phyloP scores from a whole-genome alignment of 2,797 vertebrate species.

The Sciurus vulgaris region DNA sequence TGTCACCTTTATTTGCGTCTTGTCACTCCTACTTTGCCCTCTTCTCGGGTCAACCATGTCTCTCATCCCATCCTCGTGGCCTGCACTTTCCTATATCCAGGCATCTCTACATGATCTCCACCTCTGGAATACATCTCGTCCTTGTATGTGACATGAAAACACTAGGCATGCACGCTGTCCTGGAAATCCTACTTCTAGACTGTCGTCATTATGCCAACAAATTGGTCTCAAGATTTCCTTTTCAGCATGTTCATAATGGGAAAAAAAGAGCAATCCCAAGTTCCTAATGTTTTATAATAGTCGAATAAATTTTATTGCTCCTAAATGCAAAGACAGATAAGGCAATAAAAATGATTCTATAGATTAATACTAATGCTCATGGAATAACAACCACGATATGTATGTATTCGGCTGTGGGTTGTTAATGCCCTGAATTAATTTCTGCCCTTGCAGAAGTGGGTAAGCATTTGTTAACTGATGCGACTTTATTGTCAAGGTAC shows the following conservation, averaged over 20 bases:
- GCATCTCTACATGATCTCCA: background rate
- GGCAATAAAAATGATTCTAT: conserved; percentile 21
- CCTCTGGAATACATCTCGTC: background rate
- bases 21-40: background rate
- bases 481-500: conserved; percentile 21
- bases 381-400: too few species aligned
- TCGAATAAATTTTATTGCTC: background rate
- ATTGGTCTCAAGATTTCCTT: conserved; percentile 9
- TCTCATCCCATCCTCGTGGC: too few species aligned
- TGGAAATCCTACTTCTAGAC: background rate
- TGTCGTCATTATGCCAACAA: background rate
- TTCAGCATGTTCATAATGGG: background rate
- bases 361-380: background rate
- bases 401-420: background rate
- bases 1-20: background rate
- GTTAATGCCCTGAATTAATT: background rate
- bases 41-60: background rate
- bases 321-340: background rate
- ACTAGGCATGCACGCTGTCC: background rate
- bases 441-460: background rate
- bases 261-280: background rate
- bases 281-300: background rate
- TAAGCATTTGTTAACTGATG: background rate
- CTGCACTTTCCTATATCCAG: background rate
- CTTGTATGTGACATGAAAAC: background rate